Base-by-base conservation (phyloP, 1,140 invertebrate genomes). In the Drosophila lacteicornis region DNA sequence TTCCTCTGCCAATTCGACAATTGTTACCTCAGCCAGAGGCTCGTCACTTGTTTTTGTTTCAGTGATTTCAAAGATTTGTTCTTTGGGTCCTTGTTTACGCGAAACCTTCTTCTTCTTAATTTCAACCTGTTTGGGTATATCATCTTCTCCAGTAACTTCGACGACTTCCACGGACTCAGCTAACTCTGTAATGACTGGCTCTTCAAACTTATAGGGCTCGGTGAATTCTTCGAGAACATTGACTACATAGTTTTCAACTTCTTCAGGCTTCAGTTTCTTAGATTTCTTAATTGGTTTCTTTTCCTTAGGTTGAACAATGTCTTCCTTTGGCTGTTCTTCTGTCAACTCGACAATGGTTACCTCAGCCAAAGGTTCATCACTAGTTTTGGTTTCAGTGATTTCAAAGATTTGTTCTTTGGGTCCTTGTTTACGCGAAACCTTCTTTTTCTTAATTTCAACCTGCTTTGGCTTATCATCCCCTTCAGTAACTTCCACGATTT, bases 41-140 rank as follows among this genome's bases (percentile, higher is more conserved):
- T 74, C 55, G 17, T 73, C 68, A 40, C 11, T 73, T 0, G 69
- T 13, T 30, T 73, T 73, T 2, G 53, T 73, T 25, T 73, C 83
- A 0, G 65, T 81, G 30, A 88, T 63, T 77, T 92, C 82, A 17
- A 85, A 79, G 27, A 82, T 45, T 30, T 90, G 59, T 43, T 85
- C 57, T 9, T 61, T 66, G 0, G 76, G 56, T 50, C 85, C 85
- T 55, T 85, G 82, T 30, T 82, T 90, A 1, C 79, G 61, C 3
- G 58, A 33, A 8, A 90, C 25, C 55, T 76, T 90, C n/a, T 82
- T 82, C 15, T 76, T 90, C 46, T 68, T 75, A 4, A 84, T 49
- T 57, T 71, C 49, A 38, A 84, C 47, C 45, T 81, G 45, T n/a
- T 90, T 84, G 6, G 46, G 50, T 36, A 13, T 40, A 0, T 79